Conservation (phyloP, 1,140 invertebrate genomes). For the Tetragnatha versicolor region DNA sequence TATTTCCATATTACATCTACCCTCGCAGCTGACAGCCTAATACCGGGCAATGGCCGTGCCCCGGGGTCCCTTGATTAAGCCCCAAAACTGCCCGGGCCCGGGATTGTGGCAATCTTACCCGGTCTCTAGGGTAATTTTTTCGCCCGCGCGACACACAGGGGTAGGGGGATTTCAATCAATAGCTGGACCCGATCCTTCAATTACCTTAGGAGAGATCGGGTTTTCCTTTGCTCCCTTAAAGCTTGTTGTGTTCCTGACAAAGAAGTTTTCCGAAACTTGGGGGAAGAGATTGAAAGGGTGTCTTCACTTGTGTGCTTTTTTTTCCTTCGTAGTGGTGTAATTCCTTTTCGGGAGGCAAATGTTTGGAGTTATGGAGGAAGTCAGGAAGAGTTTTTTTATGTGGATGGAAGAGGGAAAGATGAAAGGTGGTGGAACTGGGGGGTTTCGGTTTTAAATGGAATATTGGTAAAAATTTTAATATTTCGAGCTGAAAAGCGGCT, state of each 20-base stretch:
- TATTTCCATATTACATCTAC: background rate
- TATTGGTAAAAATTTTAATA: too few species aligned
- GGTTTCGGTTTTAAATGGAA: too few species aligned
- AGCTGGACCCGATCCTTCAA: constrained; percentile 13
- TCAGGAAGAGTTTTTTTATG: background rate
- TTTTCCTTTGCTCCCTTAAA: background rate
- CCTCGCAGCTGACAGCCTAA: constrained; percentile 18
- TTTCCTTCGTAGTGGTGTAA: too few species aligned
- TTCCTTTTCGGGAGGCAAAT: background rate
- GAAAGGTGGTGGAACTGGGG: too few species aligned
- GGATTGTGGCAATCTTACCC: constrained; percentile 27
- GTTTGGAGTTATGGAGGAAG: background rate
- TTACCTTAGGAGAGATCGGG: background rate
- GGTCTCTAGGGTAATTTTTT: constrained; percentile 2
- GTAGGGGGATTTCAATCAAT: constrained; percentile 34
- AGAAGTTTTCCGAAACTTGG: constrained; percentile 22
- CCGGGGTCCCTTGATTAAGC: constrained; percentile 19
- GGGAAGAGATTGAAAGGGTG: too few species aligned
- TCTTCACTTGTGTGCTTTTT: too few species aligned
- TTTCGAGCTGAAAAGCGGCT: too few species aligned
- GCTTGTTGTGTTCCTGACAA: constrained; percentile 29
- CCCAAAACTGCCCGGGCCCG: background rate
- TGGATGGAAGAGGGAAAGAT: background rate
- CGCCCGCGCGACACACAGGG: background rate
- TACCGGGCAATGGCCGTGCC: constrained; percentile 4